Base-by-base conservation (phyloP, 2,888 invertebrate species). In the Dicycla oo region DNA sequence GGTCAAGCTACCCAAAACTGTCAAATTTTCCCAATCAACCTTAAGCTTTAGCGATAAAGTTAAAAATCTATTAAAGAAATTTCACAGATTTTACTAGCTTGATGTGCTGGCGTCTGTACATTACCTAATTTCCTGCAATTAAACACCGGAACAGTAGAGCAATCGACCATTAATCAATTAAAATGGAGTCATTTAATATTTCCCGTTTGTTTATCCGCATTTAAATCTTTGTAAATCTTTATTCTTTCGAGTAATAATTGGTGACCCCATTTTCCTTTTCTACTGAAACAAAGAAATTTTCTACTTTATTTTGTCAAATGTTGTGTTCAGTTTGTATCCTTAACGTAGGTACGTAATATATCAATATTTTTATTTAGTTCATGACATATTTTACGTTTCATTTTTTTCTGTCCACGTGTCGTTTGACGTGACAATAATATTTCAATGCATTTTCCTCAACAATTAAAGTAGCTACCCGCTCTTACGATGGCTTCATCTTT, bases 401-500 rank as follows among this genome's bases (percentile, higher is more conserved):
- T 34, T 34, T 34, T 34, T 34, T 38, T 51, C 13, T 10, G 26
- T 15, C 0, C 13, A 26, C 38, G 15, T 18, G 30, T 30, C 40
- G 40, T 43, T 34, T 13, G 18, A 26, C 34, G 6, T 38, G 13
- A 51, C 43, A 15, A 38, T 30, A 51, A 51, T 71, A 53, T 66
- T 73, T 40, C 0, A 53, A 61, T 40, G 0, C 4, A 23, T 80
- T 80, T 73, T 80, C 82, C 80, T 80, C 45, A 62, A 60, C 20
- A 38, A 43, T 30, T 38, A 47, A 10, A 43, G 49, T 58, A 56
- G n/a, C 23, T 26, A 38, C 13, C 7, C 11, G 13, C 47, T 30
- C 56, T 58, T 62, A 11, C 38, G 51, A 58, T 78, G 64, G 67
- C n/a, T 75, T 81, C 80, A 84, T 89, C 84, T 84, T 83, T 65